Evolutionary conservation across 2,888 invertebrate species (phyloP), one percentile per base, ranked within the genome.

Genomic region (Ctena decussata): DNA sequence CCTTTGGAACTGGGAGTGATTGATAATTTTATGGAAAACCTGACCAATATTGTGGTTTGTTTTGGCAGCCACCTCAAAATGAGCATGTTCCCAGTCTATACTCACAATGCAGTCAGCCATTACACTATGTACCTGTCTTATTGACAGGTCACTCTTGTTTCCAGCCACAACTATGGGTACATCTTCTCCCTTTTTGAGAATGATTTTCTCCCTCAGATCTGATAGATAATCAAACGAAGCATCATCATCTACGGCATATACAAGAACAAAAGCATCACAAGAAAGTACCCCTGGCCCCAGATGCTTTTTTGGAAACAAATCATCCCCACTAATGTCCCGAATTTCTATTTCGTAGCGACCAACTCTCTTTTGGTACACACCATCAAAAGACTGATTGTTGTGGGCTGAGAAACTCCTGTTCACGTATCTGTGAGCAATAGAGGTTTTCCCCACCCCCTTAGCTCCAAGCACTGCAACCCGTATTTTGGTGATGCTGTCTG

Each of bases 61-160:
- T 70, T 75, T 41, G 11, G 70, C 77, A 18, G 77, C 70, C 21
- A 71, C 21, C 35, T 77, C 77, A 12, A 77, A 6, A 21, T 77
- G 60, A 15, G 41, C 32, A 11, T 44, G 15, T n/a, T 77, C 77
- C 77, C 77, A 77, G 35, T 77, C 77, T 11, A 77, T 77, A 27
- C 70, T 70, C 24, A 77, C 71, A 21, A 77, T 12, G 44, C 77
- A 77, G 70, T 77, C 77, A 0, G 41, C 71, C 5, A 70, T 32
- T 5, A 70, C 18, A 32, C 27, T 24, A 32, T 30, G n/a, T 27
- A 77, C 37, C 1, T 12, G 18, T 21, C 69, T 49, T 6, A 35
- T 18, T 0, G 77, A n/a, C 5, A 70, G 35, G 21, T 77, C 77
- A 44, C n/a, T 71, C 21, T 77, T 77, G 71, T 77, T 77, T 8